Percentiles rank a stretch among this genome's conserved stretches.
These are phyloP conservation scores for Rhyzopertha dominica DNA, from an alignment of 1,140 invertebrate species.

Conservation along the genomic window DNA sequence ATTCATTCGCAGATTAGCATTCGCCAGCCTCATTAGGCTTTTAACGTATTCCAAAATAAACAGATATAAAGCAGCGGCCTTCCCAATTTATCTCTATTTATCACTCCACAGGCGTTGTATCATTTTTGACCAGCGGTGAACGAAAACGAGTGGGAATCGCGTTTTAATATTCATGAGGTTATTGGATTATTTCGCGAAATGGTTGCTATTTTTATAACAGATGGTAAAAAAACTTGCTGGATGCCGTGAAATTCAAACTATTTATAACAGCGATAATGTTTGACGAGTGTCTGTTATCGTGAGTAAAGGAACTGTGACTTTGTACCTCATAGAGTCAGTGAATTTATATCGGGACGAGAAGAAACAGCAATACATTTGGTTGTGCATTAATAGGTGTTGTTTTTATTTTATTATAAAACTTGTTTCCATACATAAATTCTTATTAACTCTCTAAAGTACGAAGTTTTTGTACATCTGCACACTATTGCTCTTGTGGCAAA, in stretches of 20 bases:
- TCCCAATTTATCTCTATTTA: not conserved
- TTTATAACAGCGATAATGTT: not conserved
- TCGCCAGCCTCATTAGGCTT: conserved; percentile 2
- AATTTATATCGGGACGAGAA: not conserved
- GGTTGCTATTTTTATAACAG: not conserved
- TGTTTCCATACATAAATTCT: too few relatives aligned
- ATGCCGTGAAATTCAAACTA: not conserved
- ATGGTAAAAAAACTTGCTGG: conserved; percentile 1
- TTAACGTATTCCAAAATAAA: not conserved
- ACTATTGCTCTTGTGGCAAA: too few relatives aligned
- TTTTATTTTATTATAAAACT: too few relatives aligned
- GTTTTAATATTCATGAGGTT: not conserved
- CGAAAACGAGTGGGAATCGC: not conserved
- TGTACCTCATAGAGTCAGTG: not conserved
- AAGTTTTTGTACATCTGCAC: too few relatives aligned
- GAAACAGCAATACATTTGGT: conserved; percentile 1
- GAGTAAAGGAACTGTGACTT: conserved; percentile 5
- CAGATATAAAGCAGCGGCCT: not conserved
- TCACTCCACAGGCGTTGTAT: not conserved
- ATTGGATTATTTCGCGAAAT: not conserved
- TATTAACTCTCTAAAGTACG: too few relatives aligned
- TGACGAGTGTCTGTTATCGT: not conserved
- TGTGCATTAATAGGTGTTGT: too few relatives aligned
- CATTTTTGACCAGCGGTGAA: not conserved
- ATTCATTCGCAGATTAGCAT: too few relatives aligned